These are phyloP conservation scores for Eumerus sabulonum DNA, from an alignment of 2,888 invertebrate genomes.

Conservation along the genomic window DNA sequence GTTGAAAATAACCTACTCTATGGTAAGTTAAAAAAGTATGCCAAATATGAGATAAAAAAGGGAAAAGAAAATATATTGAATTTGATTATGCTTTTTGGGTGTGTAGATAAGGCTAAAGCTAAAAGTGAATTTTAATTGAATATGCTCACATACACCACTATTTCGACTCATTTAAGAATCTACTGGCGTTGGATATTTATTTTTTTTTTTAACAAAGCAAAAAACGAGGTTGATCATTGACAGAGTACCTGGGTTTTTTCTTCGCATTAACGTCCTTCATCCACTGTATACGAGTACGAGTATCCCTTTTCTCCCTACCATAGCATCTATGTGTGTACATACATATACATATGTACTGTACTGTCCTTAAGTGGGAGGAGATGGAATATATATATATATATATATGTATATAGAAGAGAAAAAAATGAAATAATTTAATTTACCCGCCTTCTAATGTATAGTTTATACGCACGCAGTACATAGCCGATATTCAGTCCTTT, in stretches of 20 bases:
- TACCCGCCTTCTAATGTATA: not conserved
- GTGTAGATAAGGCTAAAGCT: slow-evolving; percentile 16
- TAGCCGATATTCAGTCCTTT: too few relatives aligned
- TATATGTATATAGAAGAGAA: not conserved
- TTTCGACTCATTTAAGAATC: slow-evolving; percentile 56
- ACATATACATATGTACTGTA: too few relatives aligned
- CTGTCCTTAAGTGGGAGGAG: not conserved
- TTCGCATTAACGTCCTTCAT: not conserved
- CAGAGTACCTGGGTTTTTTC: slow-evolving; percentile 4
- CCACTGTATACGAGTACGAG: slow-evolving; percentile 1
- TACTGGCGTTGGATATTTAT: slow-evolving; percentile 29
- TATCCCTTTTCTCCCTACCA: slow-evolving; percentile 24
- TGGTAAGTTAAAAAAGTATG: too few relatives aligned
- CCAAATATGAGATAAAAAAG: slow-evolving; percentile 2
- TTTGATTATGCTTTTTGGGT: slow-evolving; percentile 37
- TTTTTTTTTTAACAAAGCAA: slow-evolving; percentile 7
- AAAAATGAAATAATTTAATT: slow-evolving; percentile 16
- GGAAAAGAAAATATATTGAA: slow-evolving; percentile 44
- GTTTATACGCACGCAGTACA: not conserved
- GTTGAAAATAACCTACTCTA: too few relatives aligned
- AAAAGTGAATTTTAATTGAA: slow-evolving; percentile 5
- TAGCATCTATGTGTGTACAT: not conserved
- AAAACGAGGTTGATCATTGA: too few relatives aligned
- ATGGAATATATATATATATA: not conserved
- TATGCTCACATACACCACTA: slow-evolving; percentile 22